These are phyloP conservation scores for Apotomis turbidana DNA, from an alignment of 2,888 invertebrate genomes.

Conservation along the genomic window DNA sequence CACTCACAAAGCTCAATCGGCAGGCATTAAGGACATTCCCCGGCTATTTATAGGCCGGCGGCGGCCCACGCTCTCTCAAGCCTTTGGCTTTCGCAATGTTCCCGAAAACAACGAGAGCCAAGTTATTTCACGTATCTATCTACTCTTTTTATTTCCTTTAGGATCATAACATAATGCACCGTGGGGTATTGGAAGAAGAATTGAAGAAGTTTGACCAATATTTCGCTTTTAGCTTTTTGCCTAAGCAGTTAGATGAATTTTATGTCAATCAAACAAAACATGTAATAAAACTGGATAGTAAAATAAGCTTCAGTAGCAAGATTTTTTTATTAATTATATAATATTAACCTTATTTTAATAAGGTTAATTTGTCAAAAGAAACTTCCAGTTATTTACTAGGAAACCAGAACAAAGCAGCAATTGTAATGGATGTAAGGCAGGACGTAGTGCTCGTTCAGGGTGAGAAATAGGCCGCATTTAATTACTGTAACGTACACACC, in stretches of 20 bases:
- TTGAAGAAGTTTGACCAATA: background rate
- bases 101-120: slow-evolving; percentile 22
- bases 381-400: background rate
- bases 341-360: too few species aligned
- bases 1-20: background rate
- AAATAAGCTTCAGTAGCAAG: too few species aligned
- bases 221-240: background rate
- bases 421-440: background rate
- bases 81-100: background rate
- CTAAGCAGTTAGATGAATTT: background rate
- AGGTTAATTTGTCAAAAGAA: background rate
- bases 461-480: slow-evolving; percentile 29
- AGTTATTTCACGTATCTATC: slow-evolving; percentile 3
- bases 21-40: background rate
- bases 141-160: too few species aligned
- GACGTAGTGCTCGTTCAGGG: slow-evolving; percentile 17
- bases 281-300: too few species aligned
- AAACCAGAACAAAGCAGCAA: slow-evolving; percentile 8
- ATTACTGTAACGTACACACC: slow-evolving; percentile 10
- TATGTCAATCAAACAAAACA: too few species aligned
- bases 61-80: slow-evolving; percentile 2
- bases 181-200: background rate
- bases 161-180: too few species aligned
- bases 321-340: too few species aligned
- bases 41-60: slow-evolving; percentile 1